phyloP scores from a whole-genome alignment of 2,888 invertebrate genomes.

The Hartigia nigra region DNA sequence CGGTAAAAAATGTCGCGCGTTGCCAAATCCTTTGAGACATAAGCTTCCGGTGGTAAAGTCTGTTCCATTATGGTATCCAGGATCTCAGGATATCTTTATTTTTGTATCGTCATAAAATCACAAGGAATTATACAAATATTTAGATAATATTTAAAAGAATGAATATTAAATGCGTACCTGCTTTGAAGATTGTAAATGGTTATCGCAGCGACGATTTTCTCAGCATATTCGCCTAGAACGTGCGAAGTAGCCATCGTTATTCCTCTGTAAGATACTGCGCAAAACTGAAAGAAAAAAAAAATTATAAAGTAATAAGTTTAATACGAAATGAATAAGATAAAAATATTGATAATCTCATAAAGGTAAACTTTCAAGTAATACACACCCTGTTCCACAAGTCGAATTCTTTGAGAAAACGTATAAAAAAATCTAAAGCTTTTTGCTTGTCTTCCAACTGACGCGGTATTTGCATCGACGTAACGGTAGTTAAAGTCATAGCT shows the following conservation, averaged over 20 bases:
- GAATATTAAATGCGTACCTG: conserved; percentile 61
- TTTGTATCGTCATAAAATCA: conserved; percentile 3
- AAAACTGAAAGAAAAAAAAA: conserved; percentile 59
- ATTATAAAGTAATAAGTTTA: conserved; percentile 19
- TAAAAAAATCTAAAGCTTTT: conserved; percentile 80
- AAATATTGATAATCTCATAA: not conserved
- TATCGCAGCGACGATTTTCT: conserved; percentile 81
- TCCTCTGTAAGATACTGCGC: conserved; percentile 66
- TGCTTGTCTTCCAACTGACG: conserved; percentile 91
- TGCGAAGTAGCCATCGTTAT: conserved; percentile 69
- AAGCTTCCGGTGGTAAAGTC: conserved; percentile 51
- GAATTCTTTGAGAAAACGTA: conserved; percentile 79
- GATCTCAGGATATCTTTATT: conserved; percentile 49
- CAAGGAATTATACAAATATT: conserved; percentile 18
- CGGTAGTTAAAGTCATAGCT: conserved; percentile 59
- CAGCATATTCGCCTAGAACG: conserved; percentile 78
- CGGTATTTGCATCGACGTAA: conserved; percentile 81
- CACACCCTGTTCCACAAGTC: conserved; percentile 75
- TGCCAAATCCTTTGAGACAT: conserved; percentile 67
- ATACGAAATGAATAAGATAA: conserved; percentile 5
- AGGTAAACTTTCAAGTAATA: conserved; percentile 8
- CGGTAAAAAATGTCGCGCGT: conserved; percentile 82
- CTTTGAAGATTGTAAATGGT: conserved; percentile 75
- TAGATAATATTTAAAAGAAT: conserved; percentile 12
- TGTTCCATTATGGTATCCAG: conserved; percentile 52